phyloP scores from a whole-genome alignment of 30 jellyfish, hydroid and myxozoan species.

The Pelagia noctiluca region DNA sequence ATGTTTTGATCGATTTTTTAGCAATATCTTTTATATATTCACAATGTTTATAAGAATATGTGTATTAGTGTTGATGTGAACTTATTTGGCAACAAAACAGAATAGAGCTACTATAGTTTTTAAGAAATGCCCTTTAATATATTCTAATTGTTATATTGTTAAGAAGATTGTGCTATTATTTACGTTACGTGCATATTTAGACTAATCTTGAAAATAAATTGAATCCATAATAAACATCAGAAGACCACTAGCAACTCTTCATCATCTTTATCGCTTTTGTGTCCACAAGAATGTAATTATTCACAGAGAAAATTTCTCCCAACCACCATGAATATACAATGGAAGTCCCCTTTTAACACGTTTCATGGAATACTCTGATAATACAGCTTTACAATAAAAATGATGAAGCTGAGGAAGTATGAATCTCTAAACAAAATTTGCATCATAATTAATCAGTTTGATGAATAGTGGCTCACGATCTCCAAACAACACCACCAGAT shows the following conservation, averaged over 20 bases:
- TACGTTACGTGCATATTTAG: background rate
- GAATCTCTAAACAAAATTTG: background rate
- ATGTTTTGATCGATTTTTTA: background rate
- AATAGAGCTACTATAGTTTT: background rate
- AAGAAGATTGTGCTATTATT: background rate
- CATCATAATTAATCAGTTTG: background rate
- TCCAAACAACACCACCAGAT: conserved; percentile 18
- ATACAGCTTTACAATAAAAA: background rate
- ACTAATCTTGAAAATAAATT: background rate
- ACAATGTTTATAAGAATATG: background rate
- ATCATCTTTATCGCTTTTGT: background rate
- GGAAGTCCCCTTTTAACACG: conserved; percentile 8
- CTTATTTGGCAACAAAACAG: conserved; percentile 3
- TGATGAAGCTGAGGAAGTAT: background rate
- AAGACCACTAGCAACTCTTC: background rate
- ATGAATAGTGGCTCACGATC: conserved; percentile 22
- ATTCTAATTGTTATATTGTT: background rate
- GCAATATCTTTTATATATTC: background rate
- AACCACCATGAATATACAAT: conserved; percentile 2
- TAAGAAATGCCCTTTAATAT: background rate
- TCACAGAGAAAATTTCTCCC: conserved; percentile 2
- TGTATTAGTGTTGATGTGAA: background rate
- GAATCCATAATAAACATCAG: conserved; percentile 2
- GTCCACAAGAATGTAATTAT: conserved; percentile 2
- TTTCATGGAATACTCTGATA: background rate